These are phyloP conservation scores for Tenthredo scrophulariae DNA, from an alignment of 2,888 invertebrate species.

Conservation along the genomic window DNA sequence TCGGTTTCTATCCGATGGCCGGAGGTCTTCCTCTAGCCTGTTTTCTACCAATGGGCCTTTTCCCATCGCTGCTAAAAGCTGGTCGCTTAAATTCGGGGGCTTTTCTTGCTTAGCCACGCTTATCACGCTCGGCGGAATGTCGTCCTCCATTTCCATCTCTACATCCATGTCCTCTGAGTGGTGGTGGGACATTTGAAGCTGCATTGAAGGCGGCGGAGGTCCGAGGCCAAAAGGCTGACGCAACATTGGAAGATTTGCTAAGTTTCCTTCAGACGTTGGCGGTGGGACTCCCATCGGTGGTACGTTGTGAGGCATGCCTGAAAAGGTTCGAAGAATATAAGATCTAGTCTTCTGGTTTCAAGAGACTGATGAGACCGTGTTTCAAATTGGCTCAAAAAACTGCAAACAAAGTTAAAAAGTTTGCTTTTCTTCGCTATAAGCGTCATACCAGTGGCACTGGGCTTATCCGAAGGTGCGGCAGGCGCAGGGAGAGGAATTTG, in stretches of 20 bases:
- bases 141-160: conserved; percentile 84
- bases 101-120: conserved; percentile 61
- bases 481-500: conserved; percentile 77
- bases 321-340: neutral
- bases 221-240: conserved; percentile 75
- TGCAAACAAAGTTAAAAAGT: neutral
- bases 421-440: neutral
- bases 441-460: conserved; percentile 73
- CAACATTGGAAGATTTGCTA: conserved; percentile 73
- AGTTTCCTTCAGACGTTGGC: conserved; percentile 73
- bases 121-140: conserved; percentile 68
- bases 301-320: conserved; percentile 78
- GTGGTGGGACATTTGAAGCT: conserved; percentile 71
- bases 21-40: conserved; percentile 61
- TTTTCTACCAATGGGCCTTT: conserved; percentile 76
- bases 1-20: conserved; percentile 68
- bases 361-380: neutral
- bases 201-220: conserved; percentile 73
- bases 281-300: conserved; percentile 78
- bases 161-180: conserved; percentile 90
- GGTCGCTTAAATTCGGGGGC: conserved; percentile 76
- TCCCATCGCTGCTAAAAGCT: conserved; percentile 81
- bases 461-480: conserved; percentile 76
- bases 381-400: neutral
- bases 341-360: neutral